These are phyloP conservation scores for Cryptocephalus moraei DNA, from an alignment of 2,888 invertebrate species.

Conservation along the genomic window DNA sequence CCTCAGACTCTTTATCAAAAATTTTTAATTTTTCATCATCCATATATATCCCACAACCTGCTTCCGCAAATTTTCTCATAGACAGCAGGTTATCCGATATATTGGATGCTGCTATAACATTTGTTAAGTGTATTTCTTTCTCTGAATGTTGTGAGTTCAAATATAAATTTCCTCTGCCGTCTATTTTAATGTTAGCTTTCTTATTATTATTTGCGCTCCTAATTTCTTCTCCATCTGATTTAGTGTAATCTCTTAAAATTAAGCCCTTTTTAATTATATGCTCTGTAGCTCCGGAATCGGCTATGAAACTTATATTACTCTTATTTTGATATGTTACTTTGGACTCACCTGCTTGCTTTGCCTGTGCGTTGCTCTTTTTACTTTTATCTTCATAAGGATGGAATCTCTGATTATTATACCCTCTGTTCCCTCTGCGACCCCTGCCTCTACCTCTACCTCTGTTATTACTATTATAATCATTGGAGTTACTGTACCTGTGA, in stretches of 20 bases:
- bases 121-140: background rate
- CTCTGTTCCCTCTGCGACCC: background rate
- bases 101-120: background rate
- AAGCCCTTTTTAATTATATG: conserved; percentile 1
- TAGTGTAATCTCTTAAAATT: background rate
- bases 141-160: no score
- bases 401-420: no score
- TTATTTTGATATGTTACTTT: background rate
- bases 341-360: background rate
- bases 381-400: background rate
- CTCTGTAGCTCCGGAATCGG: conserved; percentile 1
- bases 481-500: no score
- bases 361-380: background rate
- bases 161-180: conserved; percentile 1
- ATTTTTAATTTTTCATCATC: background rate
- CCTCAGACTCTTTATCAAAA: background rate
- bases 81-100: background rate
- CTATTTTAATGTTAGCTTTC: background rate
- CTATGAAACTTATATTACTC: background rate
- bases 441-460: background rate
- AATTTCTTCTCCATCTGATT: background rate
- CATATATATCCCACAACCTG: background rate
- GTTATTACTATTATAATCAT: no score
- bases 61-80: background rate
- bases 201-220: conserved; percentile 1